Conservation (phyloP, 2,888 invertebrate genomes). For the Ctenicera cuprea region DNA sequence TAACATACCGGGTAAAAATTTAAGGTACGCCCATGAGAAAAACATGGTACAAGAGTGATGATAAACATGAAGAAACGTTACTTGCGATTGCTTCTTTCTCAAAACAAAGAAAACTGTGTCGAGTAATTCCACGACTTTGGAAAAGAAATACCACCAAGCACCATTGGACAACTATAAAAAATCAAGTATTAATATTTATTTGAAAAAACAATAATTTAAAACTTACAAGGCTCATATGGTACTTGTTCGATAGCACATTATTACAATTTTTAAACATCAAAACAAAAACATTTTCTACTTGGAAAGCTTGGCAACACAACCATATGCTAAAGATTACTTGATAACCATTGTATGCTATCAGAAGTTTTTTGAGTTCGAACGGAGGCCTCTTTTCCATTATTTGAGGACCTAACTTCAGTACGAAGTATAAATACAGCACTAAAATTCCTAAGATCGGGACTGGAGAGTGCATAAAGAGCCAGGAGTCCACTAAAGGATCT, state of each 20-base stretch:
- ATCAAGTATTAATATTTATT: neutral
- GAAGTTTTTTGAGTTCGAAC: constrained; percentile 81
- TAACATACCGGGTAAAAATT: constrained; percentile 83
- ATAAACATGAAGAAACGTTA: constrained; percentile 91
- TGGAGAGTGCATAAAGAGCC: constrained; percentile 87
- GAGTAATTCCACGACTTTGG: constrained; percentile 85
- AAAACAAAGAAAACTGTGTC: constrained; percentile 93
- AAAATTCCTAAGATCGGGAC: constrained; percentile 81
- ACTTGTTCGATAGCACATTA: constrained; percentile 42
- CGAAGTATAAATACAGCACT: constrained; percentile 82
- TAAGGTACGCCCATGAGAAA: constrained; percentile 86
- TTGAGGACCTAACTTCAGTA: constrained; percentile 83
- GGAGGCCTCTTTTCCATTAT: constrained; percentile 85
- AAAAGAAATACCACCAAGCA: constrained; percentile 88
- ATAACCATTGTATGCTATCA: constrained; percentile 89
- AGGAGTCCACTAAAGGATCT: constrained; percentile 86
- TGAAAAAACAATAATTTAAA: neutral
- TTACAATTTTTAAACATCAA: constrained; percentile 51
- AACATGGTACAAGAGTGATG: constrained; percentile 90
- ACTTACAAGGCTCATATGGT: constrained; percentile 54
- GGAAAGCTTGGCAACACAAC: constrained; percentile 74
- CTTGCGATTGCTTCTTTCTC: constrained; percentile 91
- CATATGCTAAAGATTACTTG: constrained; percentile 91
- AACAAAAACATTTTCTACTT: constrained; percentile 28
- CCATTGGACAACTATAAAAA: constrained; percentile 76